Evolutionary conservation across 2,113 vertebrate genomes (phyloP).

Genomic region (Eudyptes chrysolophus): DNA sequence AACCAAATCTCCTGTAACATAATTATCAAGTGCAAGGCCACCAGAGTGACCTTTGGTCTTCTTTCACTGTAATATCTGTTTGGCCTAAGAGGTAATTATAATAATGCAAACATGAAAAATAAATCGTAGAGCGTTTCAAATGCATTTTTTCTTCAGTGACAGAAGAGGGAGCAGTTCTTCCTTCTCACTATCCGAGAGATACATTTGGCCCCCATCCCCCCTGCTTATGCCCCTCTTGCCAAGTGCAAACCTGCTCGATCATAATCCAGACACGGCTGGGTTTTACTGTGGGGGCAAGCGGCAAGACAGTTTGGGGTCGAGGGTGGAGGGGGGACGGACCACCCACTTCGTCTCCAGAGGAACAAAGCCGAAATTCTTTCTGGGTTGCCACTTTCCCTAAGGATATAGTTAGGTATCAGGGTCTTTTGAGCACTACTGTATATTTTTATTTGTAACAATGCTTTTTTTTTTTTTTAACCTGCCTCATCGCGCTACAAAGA

Average conservation of each 20-base stretch:
- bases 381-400: slow-evolving; percentile 64
- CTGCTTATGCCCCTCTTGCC: background rate
- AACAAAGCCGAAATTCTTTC: slow-evolving; percentile 72
- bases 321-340: slow-evolving; percentile 62
- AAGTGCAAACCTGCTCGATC: slow-evolving; percentile 33
- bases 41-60: background rate
- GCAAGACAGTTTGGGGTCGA: slow-evolving; percentile 20
- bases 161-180: slow-evolving; percentile 80
- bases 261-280: slow-evolving; percentile 37
- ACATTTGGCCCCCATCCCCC: slow-evolving; percentile 29
- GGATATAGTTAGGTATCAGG: slow-evolving; percentile 65
- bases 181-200: slow-evolving; percentile 17
- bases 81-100: background rate
- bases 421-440: slow-evolving; percentile 73
- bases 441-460: slow-evolving; percentile 69
- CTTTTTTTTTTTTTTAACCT: background rate
- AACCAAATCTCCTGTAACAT: background rate
- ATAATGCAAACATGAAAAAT: background rate
- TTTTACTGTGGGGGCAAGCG: slow-evolving; percentile 4
- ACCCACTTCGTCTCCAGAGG: slow-evolving; percentile 75
- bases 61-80: background rate
- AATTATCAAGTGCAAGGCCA: background rate
- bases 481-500: slow-evolving; percentile 10
- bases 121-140: background rate
- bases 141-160: slow-evolving; percentile 43